Evolutionary conservation across 2,113 vertebrate genomes (phyloP).

Genomic region (Pluvianellus socialis): DNA sequence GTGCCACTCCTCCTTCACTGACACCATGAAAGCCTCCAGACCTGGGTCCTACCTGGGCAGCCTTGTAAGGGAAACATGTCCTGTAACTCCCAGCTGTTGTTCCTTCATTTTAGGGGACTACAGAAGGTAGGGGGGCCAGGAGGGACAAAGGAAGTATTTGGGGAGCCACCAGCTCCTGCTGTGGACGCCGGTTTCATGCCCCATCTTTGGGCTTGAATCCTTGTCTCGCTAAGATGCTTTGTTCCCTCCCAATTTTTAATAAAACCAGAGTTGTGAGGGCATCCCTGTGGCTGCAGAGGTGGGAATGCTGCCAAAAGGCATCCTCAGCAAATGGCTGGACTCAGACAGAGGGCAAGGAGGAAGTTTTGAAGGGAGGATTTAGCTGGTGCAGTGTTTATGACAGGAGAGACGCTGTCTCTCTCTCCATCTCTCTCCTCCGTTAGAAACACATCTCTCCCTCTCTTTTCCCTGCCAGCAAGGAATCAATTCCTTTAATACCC

Average conservation of each 20-base stretch:
- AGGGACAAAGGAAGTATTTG: neutral
- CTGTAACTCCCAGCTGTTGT: neutral
- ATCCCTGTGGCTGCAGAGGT: neutral
- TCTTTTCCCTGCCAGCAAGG: neutral
- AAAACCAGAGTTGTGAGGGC: neutral
- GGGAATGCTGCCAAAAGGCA: neutral
- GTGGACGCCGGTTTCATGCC: rapidly evolving
- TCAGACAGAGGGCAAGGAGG: neutral
- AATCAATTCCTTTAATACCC: neutral
- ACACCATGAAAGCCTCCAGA: neutral
- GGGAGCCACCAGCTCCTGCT: neutral
- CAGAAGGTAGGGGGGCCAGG: neutral
- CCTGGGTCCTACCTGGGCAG: neutral
- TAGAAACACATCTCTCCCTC: neutral
- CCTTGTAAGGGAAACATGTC: neutral
- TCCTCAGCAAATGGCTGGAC: neutral
- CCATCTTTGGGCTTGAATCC: neutral
- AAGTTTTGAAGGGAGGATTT: neutral
- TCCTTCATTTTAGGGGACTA: neutral
- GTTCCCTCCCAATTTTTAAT: neutral
- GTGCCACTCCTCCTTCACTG: neutral
- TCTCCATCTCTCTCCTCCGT: neutral
- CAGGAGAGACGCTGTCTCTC: neutral
- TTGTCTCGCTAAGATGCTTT: neutral
- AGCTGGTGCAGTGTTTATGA: neutral